These are phyloP conservation scores for Drosophila sturtevanti DNA, from an alignment of 1,140 invertebrate species.

Conservation along the genomic window DNA sequence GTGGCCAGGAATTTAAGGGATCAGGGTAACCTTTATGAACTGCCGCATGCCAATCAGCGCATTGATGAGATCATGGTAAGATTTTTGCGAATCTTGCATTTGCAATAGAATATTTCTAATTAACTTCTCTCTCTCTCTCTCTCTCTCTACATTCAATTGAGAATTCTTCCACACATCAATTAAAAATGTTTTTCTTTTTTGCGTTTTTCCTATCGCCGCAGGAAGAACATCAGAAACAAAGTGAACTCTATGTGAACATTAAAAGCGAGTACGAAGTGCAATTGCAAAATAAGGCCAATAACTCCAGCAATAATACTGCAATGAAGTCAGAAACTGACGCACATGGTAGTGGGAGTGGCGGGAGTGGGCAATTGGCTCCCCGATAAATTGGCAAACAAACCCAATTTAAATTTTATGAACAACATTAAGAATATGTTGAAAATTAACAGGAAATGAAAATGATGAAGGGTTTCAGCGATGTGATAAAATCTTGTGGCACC, in stretches of 20 bases:
- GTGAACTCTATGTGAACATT: slow-evolving; percentile 72
- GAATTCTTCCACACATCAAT: too few species aligned
- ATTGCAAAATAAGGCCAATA: slow-evolving; percentile 51
- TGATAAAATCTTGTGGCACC: slow-evolving; percentile 51
- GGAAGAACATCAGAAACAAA: slow-evolving; percentile 77
- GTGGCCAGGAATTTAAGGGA: slow-evolving; percentile 67
- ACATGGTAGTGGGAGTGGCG: neutral
- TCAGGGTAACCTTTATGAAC: slow-evolving; percentile 59
- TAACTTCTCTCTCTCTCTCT: too few species aligned
- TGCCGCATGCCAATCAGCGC: slow-evolving; percentile 62
- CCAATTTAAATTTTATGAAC: neutral
- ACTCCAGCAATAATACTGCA: slow-evolving; percentile 32
- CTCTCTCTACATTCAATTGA: too few species aligned
- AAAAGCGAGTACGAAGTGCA: slow-evolving; percentile 78
- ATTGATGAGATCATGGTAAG: slow-evolving; percentile 74
- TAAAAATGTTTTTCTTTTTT: neutral
- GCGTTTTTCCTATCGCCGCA: slow-evolving; percentile 8
- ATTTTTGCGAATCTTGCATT: neutral
- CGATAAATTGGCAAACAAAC: neutral
- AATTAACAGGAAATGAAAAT: slow-evolving; percentile 15
- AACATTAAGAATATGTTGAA: too few species aligned
- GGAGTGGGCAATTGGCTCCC: neutral
- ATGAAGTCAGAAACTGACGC: slow-evolving; percentile 26
- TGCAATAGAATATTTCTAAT: too few species aligned
- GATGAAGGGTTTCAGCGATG: slow-evolving; percentile 53